Conservation (phyloP, 2,888 invertebrate species). For the Asteroscopus sphinx region DNA sequence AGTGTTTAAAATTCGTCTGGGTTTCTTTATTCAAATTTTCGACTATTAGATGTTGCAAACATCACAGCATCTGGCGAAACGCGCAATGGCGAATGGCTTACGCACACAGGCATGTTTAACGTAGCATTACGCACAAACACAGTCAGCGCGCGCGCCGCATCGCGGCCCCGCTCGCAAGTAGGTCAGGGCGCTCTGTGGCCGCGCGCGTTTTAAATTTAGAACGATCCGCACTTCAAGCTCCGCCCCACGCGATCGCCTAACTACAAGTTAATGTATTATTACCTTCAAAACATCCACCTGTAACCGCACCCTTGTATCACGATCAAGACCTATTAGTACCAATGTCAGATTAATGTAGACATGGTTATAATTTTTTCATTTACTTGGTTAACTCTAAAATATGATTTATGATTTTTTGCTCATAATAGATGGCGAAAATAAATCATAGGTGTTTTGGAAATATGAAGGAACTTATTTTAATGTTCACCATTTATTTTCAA, state of each 20-base stretch:
- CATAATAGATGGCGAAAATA: too few relatives aligned
- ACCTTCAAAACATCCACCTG: slow-evolving; percentile 71
- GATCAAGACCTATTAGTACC: background rate
- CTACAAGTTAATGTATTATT: slow-evolving; percentile 77
- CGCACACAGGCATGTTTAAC: slow-evolving; percentile 77
- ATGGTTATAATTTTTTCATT: background rate
- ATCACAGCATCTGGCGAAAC: slow-evolving; percentile 87
- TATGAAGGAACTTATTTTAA: too few relatives aligned
- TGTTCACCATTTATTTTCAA: too few relatives aligned
- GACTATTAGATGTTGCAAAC: slow-evolving; percentile 80
- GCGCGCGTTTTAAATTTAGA: slow-evolving; percentile 89
- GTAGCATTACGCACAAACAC: slow-evolving; percentile 76
- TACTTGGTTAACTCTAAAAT: too few relatives aligned
- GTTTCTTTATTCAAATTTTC: slow-evolving; percentile 65
- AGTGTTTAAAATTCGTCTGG: slow-evolving; percentile 12
- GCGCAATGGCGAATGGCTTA: slow-evolving; percentile 83
- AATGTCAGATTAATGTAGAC: background rate
- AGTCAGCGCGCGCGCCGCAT: slow-evolving; percentile 86
- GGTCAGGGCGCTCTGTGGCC: slow-evolving; percentile 89
- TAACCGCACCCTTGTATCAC: slow-evolving; percentile 55
- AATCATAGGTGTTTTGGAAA: too few relatives aligned
- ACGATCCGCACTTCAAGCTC: slow-evolving; percentile 87
- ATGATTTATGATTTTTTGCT: too few relatives aligned
- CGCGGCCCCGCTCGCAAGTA: slow-evolving; percentile 89
- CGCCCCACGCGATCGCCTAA: slow-evolving; percentile 83